Evolutionary conservation across 2,888 invertebrate genomes (phyloP).

Genomic region (Epinotia demarniana): DNA sequence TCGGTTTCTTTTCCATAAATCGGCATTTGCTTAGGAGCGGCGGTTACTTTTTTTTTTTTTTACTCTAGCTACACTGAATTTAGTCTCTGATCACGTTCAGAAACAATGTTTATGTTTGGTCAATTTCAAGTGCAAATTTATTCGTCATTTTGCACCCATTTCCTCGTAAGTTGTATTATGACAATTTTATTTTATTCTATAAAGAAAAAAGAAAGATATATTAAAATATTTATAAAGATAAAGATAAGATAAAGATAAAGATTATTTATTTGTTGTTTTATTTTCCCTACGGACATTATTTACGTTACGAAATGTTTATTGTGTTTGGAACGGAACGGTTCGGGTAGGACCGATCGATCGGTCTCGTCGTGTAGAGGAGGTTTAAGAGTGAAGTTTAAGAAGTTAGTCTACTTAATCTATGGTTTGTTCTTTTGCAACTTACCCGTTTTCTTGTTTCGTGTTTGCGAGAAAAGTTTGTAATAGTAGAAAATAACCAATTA

Average conservation of each 20-base stretch:
- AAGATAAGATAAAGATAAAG: too few relatives aligned
- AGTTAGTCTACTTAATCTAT: background rate
- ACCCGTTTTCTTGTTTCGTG: background rate
- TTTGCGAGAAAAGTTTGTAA: background rate
- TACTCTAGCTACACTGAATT: background rate
- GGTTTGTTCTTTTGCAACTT: background rate
- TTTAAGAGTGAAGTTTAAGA: constrained; percentile 2
- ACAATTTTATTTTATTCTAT: too few relatives aligned
- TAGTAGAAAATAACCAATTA: background rate
- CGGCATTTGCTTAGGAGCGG: background rate
- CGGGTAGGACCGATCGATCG: background rate
- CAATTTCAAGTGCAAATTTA: too few relatives aligned
- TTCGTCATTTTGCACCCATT: too few relatives aligned
- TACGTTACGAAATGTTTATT: background rate
- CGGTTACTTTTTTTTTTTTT: background rate
- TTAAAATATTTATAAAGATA: too few relatives aligned
- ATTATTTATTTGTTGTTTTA: background rate
- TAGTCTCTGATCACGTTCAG: background rate
- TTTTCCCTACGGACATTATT: background rate
- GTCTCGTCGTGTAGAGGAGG: background rate
- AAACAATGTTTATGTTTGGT: background rate
- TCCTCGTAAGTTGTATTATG: too few relatives aligned
- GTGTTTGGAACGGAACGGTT: background rate
- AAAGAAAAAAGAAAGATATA: background rate
- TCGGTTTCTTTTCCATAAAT: too few relatives aligned